phyloP scores from a whole-genome alignment of 2,888 invertebrate species.

The Netelia inedita region DNA sequence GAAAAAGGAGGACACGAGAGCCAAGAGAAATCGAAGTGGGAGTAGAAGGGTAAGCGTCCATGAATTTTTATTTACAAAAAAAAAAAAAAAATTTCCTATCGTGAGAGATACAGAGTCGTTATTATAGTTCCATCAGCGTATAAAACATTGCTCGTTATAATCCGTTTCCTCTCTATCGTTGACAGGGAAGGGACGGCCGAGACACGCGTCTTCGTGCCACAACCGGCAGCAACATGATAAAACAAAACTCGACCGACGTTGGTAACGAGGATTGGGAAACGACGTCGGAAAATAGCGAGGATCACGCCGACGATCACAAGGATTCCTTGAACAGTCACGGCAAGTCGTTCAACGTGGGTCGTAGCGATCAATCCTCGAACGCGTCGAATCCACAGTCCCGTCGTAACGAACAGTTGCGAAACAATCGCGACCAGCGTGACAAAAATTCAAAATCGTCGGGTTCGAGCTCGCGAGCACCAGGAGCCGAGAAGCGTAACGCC shows the following conservation, averaged over 20 bases:
- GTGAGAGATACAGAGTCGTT: too few relatives aligned
- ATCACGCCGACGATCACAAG: conserved; percentile 84
- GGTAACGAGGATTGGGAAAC: conserved; percentile 92
- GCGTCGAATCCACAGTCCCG: conserved; percentile 74
- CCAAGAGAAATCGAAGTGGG: conserved; percentile 82
- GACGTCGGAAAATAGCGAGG: conserved; percentile 93
- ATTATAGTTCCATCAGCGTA: too few relatives aligned
- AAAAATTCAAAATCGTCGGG: conserved; percentile 78
- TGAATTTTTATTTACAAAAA: neutral
- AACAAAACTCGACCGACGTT: conserved; percentile 83
- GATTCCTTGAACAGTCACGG: conserved; percentile 79
- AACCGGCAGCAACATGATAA: conserved; percentile 75
- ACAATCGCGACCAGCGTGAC: conserved; percentile 76
- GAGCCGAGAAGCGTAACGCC: conserved; percentile 80
- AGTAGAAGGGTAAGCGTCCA: conserved; percentile 78
- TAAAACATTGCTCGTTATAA: neutral
- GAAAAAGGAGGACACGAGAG: conserved; percentile 79
- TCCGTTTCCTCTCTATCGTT: neutral
- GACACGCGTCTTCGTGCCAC: conserved; percentile 78
- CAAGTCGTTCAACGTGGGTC: conserved; percentile 78
- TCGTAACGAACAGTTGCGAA: conserved; percentile 76
- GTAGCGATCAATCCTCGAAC: conserved; percentile 73
- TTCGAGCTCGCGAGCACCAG: conserved; percentile 78
- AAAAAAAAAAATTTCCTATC: neutral
- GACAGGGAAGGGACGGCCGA: conserved; percentile 82